Conservation (phyloP, 2,888 invertebrate genomes). For the Chrysolina haemoptera region DNA sequence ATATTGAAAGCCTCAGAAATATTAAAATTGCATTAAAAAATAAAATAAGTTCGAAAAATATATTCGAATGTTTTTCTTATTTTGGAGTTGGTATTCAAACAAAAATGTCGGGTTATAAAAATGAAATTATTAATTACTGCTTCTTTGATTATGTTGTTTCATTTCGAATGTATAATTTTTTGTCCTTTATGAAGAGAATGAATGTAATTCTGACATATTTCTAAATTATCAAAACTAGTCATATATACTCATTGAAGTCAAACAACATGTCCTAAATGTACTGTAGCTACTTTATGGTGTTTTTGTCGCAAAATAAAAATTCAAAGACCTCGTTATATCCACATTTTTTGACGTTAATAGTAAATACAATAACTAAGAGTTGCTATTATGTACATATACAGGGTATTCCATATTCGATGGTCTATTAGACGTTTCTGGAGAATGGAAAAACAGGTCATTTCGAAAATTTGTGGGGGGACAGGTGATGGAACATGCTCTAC, state of each 20-base stretch:
- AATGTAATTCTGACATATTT: too few relatives aligned
- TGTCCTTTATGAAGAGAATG: too few relatives aligned
- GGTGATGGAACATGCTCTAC: too few relatives aligned
- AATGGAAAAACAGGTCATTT: too few relatives aligned
- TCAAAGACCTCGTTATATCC: background rate
- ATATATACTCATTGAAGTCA: background rate
- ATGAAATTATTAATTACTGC: background rate
- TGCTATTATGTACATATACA: conserved; percentile 20
- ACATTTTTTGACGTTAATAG: background rate
- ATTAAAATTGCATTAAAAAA: background rate
- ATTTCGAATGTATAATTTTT: background rate
- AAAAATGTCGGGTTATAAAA: conserved; percentile 5
- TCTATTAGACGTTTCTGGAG: too few relatives aligned
- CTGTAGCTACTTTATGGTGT: background rate
- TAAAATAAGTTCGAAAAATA: background rate
- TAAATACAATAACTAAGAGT: conserved; percentile 15
- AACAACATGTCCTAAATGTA: conserved; percentile 1
- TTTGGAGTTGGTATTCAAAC: background rate
- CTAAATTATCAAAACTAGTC: background rate
- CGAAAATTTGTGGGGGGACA: too few relatives aligned
- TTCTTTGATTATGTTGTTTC: background rate
- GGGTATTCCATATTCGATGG: too few relatives aligned
- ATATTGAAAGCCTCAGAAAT: background rate
- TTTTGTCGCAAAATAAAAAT: conserved; percentile 7
- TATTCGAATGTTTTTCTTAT: background rate